These are phyloP conservation scores for Antheraea mylitta DNA, from an alignment of 1,140 invertebrate species.

Conservation along the genomic window DNA sequence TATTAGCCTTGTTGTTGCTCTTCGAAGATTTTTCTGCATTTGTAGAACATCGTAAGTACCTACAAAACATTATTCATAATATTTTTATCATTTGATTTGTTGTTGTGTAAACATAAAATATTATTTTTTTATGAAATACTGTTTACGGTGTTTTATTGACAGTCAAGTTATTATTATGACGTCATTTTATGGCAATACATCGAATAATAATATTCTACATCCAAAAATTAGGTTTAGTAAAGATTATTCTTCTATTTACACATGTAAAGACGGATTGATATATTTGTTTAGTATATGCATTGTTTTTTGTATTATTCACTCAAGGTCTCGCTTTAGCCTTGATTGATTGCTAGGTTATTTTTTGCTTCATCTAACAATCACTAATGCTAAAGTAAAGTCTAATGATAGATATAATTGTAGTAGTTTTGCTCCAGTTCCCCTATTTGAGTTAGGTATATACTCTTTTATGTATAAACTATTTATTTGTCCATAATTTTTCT, in stretches of 20 bases:
- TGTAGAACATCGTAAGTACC: constrained; percentile 33
- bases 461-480: too few relatives aligned
- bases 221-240: not conserved
- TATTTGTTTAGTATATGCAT: not conserved
- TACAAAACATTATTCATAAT: not conserved
- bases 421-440: too few relatives aligned
- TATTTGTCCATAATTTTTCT: too few relatives aligned
- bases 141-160: constrained; percentile 74
- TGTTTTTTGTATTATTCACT: constrained; percentile 1
- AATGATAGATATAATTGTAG: not conserved
- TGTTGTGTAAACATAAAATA: not conserved
- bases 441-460: too few relatives aligned
- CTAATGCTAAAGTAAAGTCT: constrained; percentile 1
- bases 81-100: not conserved
- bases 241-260: not conserved
- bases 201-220: constrained; percentile 23
- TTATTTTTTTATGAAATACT: constrained; percentile 37
- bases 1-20: constrained; percentile 43
- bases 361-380: constrained; percentile 29
- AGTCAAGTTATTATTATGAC: constrained; percentile 64
- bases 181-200: constrained; percentile 33
- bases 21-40: constrained; percentile 42
- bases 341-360: constrained; percentile 38
- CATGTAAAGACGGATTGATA: not conserved
- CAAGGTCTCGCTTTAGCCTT: constrained; percentile 33